Conservation (phyloP, 2,888 invertebrate species). For the Flabesymbios commensalis region DNA sequence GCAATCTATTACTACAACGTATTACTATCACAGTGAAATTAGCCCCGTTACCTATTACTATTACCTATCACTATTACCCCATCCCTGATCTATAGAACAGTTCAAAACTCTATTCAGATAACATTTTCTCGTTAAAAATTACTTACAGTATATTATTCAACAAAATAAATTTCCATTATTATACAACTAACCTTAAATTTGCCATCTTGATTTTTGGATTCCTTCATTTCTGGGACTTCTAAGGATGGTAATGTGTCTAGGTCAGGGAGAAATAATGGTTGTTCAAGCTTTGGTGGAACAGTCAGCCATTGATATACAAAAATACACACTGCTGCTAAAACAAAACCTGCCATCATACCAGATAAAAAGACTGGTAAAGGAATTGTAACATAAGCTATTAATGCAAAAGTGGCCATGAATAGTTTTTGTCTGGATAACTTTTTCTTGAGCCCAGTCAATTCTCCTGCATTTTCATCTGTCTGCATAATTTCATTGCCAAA, state of each 20-base stretch:
- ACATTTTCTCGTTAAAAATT: no score
- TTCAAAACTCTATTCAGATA: no score
- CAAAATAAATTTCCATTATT: no score
- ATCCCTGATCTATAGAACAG: no score
- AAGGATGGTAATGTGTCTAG: slow-evolving; percentile 46
- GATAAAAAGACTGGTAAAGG: not conserved
- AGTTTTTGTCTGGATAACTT: slow-evolving; percentile 4
- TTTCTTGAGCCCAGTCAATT: no score
- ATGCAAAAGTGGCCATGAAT: not conserved
- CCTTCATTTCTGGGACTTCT: slow-evolving; percentile 46
- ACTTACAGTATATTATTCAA: no score
- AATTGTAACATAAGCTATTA: not conserved
- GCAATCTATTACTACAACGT: no score
- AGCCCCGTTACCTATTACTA: no score
- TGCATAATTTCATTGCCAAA: no score
- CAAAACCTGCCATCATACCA: not conserved
- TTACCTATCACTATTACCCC: no score
- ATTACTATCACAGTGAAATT: no score
- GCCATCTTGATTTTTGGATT: slow-evolving; percentile 43
- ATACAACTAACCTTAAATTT: slow-evolving; percentile 48
- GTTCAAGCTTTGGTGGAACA: slow-evolving; percentile 36
- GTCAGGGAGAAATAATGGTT: slow-evolving; percentile 38
- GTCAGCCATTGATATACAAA: not conserved
- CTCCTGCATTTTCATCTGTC: no score
- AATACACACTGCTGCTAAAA: not conserved